A percentile compares a stretch with the other conserved stretches of the same genome.
Conservation (phyloP, 2,113 vertebrate species). For the Cettia cetti region DNA sequence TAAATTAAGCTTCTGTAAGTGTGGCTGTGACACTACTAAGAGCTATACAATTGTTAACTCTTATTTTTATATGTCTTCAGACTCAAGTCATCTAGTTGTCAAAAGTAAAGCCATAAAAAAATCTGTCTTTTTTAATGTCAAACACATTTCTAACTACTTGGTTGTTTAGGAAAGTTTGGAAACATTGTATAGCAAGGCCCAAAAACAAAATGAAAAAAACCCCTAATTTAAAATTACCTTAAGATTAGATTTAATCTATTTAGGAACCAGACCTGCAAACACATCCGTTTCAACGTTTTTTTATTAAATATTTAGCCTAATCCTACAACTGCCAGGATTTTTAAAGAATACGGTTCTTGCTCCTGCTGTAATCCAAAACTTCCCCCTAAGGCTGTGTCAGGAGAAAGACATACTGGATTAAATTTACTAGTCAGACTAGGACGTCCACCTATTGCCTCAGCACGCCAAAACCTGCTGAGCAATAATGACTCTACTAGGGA, state of each 20-base stretch:
- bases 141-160: not conserved
- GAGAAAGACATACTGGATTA: not conserved
- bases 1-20: not conserved
- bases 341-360: not conserved
- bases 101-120: not conserved
- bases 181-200: not conserved
- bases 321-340: not conserved
- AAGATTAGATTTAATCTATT: not conserved
- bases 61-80: not conserved
- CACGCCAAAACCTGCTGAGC: not conserved
- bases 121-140: not conserved
- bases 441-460: not conserved
- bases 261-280: not conserved
- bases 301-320: not conserved
- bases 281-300: not conserved
- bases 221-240: not conserved
- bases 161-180: not conserved
- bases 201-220: accelerated
- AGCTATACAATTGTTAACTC: not conserved
- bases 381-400: not conserved
- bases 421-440: not conserved
- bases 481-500: accelerated
- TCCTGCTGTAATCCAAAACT: not conserved
- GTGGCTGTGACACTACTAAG: accelerated
- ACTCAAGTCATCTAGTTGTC: not conserved